A percentile compares a stretch with the other conserved stretches of the same genome.
Conservation (phyloP, 2,888 invertebrate genomes). For the Melieria omissa region DNA sequence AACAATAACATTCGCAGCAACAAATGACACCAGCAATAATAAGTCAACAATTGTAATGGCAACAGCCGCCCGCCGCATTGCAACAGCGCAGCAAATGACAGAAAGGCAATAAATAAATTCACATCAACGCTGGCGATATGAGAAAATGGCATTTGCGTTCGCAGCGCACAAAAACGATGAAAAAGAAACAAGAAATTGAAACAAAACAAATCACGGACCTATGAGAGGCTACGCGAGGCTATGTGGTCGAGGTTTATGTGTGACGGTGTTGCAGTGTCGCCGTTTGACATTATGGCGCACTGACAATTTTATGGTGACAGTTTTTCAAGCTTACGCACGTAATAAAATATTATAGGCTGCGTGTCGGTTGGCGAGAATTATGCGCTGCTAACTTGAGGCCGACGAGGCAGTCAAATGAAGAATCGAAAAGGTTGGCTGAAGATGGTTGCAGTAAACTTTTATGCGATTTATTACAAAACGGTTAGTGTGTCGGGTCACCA, state of each 20-base stretch:
- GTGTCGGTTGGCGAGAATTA: too few relatives aligned
- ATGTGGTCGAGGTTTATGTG: neutral
- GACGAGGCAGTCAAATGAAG: too few relatives aligned
- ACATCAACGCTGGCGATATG: constrained; percentile 19
- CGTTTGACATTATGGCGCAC: too few relatives aligned
- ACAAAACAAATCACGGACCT: neutral
- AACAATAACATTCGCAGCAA: neutral
- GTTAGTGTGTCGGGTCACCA: too few relatives aligned
- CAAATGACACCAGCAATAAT: constrained; percentile 3
- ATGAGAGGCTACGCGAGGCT: neutral
- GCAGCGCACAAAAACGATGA: neutral
- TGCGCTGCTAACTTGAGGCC: too few relatives aligned
- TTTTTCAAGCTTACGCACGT: too few relatives aligned
- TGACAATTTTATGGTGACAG: too few relatives aligned
- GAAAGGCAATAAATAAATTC: constrained; percentile 22
- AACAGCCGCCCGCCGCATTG: neutral
- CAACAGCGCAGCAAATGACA: constrained; percentile 5
- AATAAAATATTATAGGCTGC: too few relatives aligned
- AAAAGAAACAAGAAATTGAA: neutral
- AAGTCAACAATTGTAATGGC: constrained; percentile 4
- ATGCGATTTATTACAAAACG: too few relatives aligned
- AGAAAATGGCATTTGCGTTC: constrained; percentile 15
- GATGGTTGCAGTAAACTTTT: too few relatives aligned
- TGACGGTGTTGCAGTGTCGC: neutral
- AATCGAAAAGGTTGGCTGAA: too few relatives aligned